phyloP scores from a whole-genome alignment of 2,113 vertebrate species.

The Rhegmatorhina hoffmannsi region DNA sequence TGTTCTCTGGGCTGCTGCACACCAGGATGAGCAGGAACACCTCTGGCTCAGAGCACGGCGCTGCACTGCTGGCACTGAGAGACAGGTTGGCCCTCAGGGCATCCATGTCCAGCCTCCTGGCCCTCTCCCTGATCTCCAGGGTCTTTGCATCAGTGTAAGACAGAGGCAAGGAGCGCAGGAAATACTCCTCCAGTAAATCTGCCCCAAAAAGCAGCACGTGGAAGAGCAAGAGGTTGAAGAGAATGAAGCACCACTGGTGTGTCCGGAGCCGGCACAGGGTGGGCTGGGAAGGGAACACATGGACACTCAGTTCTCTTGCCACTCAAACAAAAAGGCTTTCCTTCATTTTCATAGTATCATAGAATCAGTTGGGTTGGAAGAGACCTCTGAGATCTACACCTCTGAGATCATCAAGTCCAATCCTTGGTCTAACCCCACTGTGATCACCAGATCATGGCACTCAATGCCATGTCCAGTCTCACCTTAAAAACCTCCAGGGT shows the following conservation, averaged over 20 bases:
- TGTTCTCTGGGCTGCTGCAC: conserved; percentile 80
- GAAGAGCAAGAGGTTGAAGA: conserved; percentile 88
- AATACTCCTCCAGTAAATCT: conserved; percentile 90
- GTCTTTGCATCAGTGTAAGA: conserved; percentile 79
- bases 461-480: too few species aligned
- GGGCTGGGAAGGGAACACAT: conserved; percentile 63
- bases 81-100: conserved; percentile 76
- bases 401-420: too few species aligned
- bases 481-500: too few species aligned
- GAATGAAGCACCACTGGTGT: conserved; percentile 92
- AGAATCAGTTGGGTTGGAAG: too few species aligned
- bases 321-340: not conserved
- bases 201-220: conserved; percentile 89
- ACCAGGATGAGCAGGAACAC: conserved; percentile 85
- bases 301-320: not conserved
- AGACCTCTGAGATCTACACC: too few species aligned
- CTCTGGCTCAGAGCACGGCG: conserved; percentile 71
- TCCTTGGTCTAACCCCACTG: too few species aligned
- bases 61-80: conserved; percentile 63
- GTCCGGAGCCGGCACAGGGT: conserved; percentile 84
- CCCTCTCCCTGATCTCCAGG: conserved; percentile 81
- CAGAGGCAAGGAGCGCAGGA: conserved; percentile 80
- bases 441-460: too few species aligned
- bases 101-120: conserved; percentile 81
- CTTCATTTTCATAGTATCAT: not conserved